Conservation (phyloP, 2,888 invertebrate genomes). For the Elaeidobius kamerunicus region DNA sequence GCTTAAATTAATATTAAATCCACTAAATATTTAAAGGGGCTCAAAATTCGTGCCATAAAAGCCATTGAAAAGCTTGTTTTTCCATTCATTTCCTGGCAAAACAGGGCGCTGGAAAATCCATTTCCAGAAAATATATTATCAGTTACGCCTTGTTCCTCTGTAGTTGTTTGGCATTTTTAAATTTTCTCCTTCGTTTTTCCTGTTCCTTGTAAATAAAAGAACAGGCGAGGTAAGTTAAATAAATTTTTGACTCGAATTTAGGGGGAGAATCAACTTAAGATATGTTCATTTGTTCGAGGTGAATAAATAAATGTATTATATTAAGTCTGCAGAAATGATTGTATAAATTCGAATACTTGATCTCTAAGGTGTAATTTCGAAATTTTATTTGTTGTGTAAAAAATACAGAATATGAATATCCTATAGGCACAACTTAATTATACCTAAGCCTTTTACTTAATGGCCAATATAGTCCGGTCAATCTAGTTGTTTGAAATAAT, state of each 20-base stretch:
- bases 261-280: slow-evolving; percentile 2
- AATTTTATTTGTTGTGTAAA: no score
- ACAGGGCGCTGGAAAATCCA: slow-evolving; percentile 24
- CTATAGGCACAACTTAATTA: no score
- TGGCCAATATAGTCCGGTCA: no score
- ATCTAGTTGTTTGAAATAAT: no score
- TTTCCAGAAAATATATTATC: slow-evolving; percentile 30
- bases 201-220: slow-evolving; percentile 29
- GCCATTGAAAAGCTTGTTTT: slow-evolving; percentile 26
- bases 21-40: slow-evolving; percentile 24
- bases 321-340: no score
- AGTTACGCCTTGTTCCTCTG: slow-evolving; percentile 24
- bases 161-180: slow-evolving; percentile 28
- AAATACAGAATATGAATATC: no score
- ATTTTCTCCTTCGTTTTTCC: slow-evolving; percentile 25
- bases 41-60: slow-evolving; percentile 23
- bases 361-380: no score
- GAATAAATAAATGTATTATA: no score
- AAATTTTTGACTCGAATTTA: slow-evolving; percentile 11
- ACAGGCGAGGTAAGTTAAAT: slow-evolving; percentile 26
- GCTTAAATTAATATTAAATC: slow-evolving; percentile 14
- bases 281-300: slow-evolving; percentile 1
- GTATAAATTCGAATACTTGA: no score
- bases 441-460: no score
- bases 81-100: slow-evolving; percentile 23